phyloP scores from a whole-genome alignment of 2,888 invertebrate species.

The Spialia ferax region DNA sequence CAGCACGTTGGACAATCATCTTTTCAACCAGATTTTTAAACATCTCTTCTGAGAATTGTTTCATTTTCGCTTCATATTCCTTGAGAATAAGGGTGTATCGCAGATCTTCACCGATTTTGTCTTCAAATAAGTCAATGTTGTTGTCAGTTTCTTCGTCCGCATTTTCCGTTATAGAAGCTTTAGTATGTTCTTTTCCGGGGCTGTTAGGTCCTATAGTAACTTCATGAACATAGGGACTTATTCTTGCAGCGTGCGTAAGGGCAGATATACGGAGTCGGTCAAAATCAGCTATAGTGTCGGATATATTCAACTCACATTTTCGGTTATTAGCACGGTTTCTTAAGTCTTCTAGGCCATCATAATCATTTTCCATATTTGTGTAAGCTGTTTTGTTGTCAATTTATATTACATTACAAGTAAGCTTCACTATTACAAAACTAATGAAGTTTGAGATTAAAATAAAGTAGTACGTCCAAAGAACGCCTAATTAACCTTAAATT shows the following conservation, averaged over 20 bases:
- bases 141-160: slow-evolving; percentile 57
- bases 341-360: slow-evolving; percentile 44
- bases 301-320: slow-evolving; percentile 59
- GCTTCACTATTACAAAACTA: neutral
- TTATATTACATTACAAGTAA: neutral
- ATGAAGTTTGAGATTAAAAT: too few species aligned
- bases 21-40: slow-evolving; percentile 69
- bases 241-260: slow-evolving; percentile 84
- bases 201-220: slow-evolving; percentile 84
- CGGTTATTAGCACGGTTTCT: slow-evolving; percentile 6
- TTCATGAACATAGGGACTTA: slow-evolving; percentile 80
- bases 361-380: slow-evolving; percentile 54
- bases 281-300: slow-evolving; percentile 70
- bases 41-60: slow-evolving; percentile 61
- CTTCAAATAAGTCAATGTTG: slow-evolving; percentile 58
- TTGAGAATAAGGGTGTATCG: slow-evolving; percentile 69
- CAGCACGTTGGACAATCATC: slow-evolving; percentile 68
- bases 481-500: too few species aligned
- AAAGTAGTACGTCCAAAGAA: too few species aligned
- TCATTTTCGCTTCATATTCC: slow-evolving; percentile 64
- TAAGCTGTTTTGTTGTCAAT: slow-evolving; percentile 1
- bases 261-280: slow-evolving; percentile 86
- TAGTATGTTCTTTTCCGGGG: slow-evolving; percentile 51
- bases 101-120: slow-evolving; percentile 69
- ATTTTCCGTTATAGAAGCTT: slow-evolving; percentile 26